phyloP scores from a whole-genome alignment of 2,888 invertebrate genomes.

The Eupithecia tripunctaria region DNA sequence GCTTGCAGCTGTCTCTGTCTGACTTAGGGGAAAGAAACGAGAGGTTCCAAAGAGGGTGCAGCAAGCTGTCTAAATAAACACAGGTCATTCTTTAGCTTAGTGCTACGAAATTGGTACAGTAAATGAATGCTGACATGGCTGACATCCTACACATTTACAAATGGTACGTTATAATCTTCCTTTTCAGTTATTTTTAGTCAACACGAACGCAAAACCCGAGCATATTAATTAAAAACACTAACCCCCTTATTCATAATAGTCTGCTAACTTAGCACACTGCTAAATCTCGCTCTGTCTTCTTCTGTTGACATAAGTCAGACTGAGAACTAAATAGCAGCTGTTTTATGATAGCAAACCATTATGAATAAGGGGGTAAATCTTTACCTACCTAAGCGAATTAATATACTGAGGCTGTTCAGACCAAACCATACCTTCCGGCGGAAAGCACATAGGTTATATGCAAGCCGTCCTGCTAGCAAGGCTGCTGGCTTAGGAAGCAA shows the following conservation, averaged over 20 bases:
- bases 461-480: slow-evolving; percentile 13
- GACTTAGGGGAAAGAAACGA: slow-evolving; percentile 29
- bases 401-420: slow-evolving; percentile 4
- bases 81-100: neutral
- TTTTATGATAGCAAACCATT: too few species aligned
- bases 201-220: neutral
- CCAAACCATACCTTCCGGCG: neutral
- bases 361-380: too few species aligned
- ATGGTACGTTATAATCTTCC: neutral
- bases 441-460: slow-evolving; percentile 35
- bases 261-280: too few species aligned
- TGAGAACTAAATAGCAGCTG: too few species aligned
- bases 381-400: slow-evolving; percentile 11
- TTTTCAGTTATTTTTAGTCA: neutral
- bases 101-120: neutral
- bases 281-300: too few species aligned
- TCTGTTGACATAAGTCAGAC: too few species aligned
- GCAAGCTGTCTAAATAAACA: slow-evolving; percentile 1
- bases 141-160: neutral
- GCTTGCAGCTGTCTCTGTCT: slow-evolving; percentile 17
- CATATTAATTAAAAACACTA: neutral
- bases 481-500: slow-evolving; percentile 28
- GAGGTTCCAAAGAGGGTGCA: slow-evolving; percentile 9
- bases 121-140: neutral
- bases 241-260: too few species aligned